Base-by-base conservation (phyloP, 30 jellyfish, hydroid and myxozoan genomes). In the Catostylus mosaicus region DNA sequence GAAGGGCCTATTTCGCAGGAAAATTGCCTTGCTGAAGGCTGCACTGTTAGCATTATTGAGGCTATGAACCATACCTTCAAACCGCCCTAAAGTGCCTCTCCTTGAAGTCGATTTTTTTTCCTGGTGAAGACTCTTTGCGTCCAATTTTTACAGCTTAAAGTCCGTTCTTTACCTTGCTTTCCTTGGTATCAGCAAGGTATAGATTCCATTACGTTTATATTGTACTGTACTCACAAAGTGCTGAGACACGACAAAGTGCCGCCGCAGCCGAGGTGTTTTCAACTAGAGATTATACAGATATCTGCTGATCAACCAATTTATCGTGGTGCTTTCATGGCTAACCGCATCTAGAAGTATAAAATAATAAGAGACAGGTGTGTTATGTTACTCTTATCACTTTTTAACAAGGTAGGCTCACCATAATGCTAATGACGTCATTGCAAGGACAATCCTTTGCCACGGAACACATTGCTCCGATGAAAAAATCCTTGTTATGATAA, bases 231-330 rank as follows among this genome's bases (percentile, higher is more conserved):
- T 30, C 18, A 63, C 3, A 40, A 56, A 20, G 62, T 57, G 78
- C 69, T 57, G 72, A 56, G 69, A 60, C 67, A 19, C 26, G 75
- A 60, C 88, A 56, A 57, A 43, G 88, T 63, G 69, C 88, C 78
- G 77, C 75, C 67, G 8, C 18, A 43, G 76, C 88, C 63, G 78
- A 33, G 61, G 76, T 77, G 88, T 77, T 60, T 77, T 77, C 77
- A 37, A 54, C 69, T 77, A 37, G 33, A 77, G 88, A 56, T 77
- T 77, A 77, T 64, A 3, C 8, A 37, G 64, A 57, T 77, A 77
- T 77, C 79, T 33, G 70, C 77, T 77, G 88, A 77, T 77, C 80
- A 38, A 61, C 50, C 88, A 24, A 38, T 77, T 63, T 77, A 60
- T 8, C 64, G 78, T 64, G 77, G 77, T 57, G 88, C 60, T 35